phyloP scores from a whole-genome alignment of 1,140 invertebrate genomes.

The Hermatobates lingyangjiaoensis region DNA sequence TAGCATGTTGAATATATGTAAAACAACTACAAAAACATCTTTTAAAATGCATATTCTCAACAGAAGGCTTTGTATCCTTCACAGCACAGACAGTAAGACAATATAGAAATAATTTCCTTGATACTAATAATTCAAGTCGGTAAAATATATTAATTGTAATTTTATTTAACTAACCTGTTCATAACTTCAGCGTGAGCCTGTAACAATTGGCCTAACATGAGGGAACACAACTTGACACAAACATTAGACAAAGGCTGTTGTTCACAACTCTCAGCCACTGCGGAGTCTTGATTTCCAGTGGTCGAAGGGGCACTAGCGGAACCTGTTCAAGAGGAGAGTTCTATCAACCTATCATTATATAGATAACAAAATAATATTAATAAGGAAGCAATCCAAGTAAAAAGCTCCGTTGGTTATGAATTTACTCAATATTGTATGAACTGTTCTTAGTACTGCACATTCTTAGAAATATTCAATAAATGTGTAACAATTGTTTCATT shows the following conservation, averaged over 20 bases:
- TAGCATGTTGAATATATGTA: background rate
- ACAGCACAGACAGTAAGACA: background rate
- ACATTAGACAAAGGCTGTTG: conserved; percentile 35
- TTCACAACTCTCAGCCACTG: conserved; percentile 1
- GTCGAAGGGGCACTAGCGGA: no score
- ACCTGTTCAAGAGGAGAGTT: no score
- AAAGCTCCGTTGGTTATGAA: no score
- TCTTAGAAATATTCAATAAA: no score
- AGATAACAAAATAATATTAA: no score
- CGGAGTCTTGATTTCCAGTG: background rate
- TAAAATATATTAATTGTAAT: background rate
- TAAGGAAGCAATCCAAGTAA: no score
- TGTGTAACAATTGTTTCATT: no score
- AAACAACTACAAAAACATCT: background rate
- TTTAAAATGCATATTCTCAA: background rate
- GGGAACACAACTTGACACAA: conserved; percentile 49
- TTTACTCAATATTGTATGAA: no score
- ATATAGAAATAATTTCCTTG: background rate
- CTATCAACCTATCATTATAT: no score
- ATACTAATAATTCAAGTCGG: background rate
- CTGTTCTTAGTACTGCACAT: no score
- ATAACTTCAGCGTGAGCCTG: conserved; percentile 46
- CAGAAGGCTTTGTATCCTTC: background rate
- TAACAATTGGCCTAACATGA: conserved; percentile 51
- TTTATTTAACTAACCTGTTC: conserved; percentile 21